Evolutionary conservation across 2,797 vertebrate genomes (phyloP).

Genomic region (Rhynchonycteris naso): DNA sequence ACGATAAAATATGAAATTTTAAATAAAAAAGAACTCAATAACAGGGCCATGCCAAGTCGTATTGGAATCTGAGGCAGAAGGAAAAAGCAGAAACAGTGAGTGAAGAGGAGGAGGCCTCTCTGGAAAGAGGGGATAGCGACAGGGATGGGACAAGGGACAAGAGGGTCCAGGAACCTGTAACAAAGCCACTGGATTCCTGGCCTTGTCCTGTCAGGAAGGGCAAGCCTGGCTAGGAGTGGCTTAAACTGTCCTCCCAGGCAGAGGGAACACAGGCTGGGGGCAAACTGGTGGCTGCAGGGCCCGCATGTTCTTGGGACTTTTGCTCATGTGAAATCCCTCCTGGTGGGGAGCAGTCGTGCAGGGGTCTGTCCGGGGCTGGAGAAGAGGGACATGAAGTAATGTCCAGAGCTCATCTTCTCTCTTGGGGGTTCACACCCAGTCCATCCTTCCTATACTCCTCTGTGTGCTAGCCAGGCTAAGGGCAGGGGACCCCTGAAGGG

Average conservation of each 20-base stretch:
- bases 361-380: neutral
- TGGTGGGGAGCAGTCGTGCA: fast-evolving
- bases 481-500: neutral
- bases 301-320: fast-evolving
- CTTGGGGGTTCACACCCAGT: neutral
- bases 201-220: neutral
- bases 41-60: fast-evolving
- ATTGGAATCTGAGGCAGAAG: fast-evolving
- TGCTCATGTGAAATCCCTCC: neutral
- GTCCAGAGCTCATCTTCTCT: neutral
- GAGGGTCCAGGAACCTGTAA: neutral
- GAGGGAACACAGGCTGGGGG: neutral
- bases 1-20: neutral
- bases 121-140: fast-evolving
- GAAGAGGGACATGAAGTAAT: neutral
- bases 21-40: fast-evolving
- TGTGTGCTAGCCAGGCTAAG: neutral
- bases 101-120: too few species aligned
- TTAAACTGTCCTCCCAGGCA: fast-evolving
- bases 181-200: neutral
- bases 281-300: neutral
- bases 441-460: neutral
- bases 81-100: neutral
- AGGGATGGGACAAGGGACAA: fast-evolving
- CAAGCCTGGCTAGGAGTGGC: neutral